phyloP scores from a whole-genome alignment of 2,888 invertebrate genomes.

The Napeogenes inachia region DNA sequence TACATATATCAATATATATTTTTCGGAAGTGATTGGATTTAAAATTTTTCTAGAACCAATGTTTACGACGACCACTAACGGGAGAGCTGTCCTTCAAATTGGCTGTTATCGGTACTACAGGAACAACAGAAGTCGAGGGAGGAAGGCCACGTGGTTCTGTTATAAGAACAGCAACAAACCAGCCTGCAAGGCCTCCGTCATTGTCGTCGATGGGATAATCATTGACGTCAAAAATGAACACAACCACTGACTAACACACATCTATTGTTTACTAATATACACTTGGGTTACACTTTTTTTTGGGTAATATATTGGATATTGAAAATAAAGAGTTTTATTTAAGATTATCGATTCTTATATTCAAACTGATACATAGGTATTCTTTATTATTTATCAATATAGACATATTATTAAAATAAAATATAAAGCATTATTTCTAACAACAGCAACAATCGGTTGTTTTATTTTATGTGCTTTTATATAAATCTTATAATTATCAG shows the following conservation, averaged over 20 bases:
- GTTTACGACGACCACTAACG: slow-evolving; percentile 31
- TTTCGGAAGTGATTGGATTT: background rate
- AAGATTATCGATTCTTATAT: too few species aligned
- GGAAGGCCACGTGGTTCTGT: slow-evolving; percentile 39
- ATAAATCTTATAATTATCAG: slow-evolving; percentile 24
- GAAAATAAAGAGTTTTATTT: too few species aligned
- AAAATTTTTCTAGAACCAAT: slow-evolving; percentile 26
- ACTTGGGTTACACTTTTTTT: background rate
- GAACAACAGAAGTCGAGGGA: slow-evolving; percentile 35
- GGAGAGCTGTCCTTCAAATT: slow-evolving; percentile 33
- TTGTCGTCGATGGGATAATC: slow-evolving; percentile 34
- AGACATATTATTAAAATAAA: too few species aligned
- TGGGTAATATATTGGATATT: too few species aligned
- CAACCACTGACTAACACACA: slow-evolving; percentile 33
- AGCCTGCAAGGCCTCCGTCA: slow-evolving; percentile 37
- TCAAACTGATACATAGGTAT: too few species aligned
- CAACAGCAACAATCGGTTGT: too few species aligned
- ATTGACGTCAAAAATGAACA: slow-evolving; percentile 34
- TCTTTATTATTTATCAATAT: too few species aligned
- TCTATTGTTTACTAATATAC: background rate
- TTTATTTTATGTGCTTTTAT: slow-evolving; percentile 1
- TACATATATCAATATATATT: too few species aligned
- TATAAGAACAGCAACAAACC: slow-evolving; percentile 30
- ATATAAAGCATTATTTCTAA: too few species aligned
- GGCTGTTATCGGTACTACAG: slow-evolving; percentile 37